Conservation (phyloP, 2,797 vertebrate species). For the Borostomias antarcticus region DNA sequence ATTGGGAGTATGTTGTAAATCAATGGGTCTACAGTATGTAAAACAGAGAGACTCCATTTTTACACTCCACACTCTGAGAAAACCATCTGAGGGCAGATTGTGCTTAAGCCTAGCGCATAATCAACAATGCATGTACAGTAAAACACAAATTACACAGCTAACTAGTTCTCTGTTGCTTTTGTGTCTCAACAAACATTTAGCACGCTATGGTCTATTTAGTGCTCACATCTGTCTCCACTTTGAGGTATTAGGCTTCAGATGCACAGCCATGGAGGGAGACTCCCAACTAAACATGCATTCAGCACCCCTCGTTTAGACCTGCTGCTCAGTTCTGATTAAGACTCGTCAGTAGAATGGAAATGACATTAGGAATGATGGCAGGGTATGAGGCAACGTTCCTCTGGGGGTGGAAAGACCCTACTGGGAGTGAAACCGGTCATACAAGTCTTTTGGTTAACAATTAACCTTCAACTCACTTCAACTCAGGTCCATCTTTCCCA, state of each 20-base stretch:
- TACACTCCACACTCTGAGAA: not conserved
- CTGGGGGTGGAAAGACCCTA: not conserved
- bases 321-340: no score
- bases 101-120: constrained; percentile 24
- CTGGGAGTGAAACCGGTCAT: not conserved
- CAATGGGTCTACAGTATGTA: not conserved
- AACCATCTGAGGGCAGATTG: constrained; percentile 38
- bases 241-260: constrained; percentile 26
- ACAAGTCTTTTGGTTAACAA: not conserved
- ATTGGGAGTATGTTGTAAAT: no score
- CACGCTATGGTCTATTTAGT: constrained; percentile 55
- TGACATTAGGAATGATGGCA: no score
- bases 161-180: constrained; percentile 43
- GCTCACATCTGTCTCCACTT: constrained; percentile 61
- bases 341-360: no score
- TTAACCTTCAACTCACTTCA: not conserved
- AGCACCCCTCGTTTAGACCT: no score
- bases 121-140: constrained; percentile 46
- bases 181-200: constrained; percentile 52
- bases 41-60: not conserved
- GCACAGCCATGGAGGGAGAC: constrained; percentile 12
- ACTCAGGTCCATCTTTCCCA: not conserved
- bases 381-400: not conserved
- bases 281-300: constrained; percentile 2
- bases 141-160: constrained; percentile 44